Evolutionary conservation across 2,797 vertebrate genomes (phyloP), one percentile per base, ranked within the genome.

Genomic region (Gila robusta): DNA sequence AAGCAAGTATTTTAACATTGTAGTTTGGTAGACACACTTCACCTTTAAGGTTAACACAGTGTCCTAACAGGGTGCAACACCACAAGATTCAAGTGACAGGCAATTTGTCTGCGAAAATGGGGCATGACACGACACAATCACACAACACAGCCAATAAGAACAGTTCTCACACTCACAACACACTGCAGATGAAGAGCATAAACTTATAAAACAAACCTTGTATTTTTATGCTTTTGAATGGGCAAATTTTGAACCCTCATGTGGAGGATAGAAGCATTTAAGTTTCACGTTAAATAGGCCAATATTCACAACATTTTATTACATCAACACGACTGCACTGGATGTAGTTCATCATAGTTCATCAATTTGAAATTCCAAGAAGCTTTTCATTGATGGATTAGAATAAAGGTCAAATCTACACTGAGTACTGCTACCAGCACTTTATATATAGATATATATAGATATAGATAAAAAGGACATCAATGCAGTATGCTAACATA

Each of bases 291-390:
- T 62, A 64, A 79, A 4, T 11, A 64, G 21, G 23, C 23, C 49
- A 54, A 21, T 67, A 80, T 49, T 49, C 26, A 23, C 28, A 70
- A 70, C 12, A 52, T 49, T 81, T 69, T 26, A 52, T 81, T 49
- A 54, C 47, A 39, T 56, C 64, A 84, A 78, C 72, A 84, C 17
- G 17, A 32, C 11, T 6, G 32, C 47, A 28, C 32, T 78, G 26
- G 4, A 73, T 49, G 47, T 49, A 49, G 14, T 49, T 49, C 14
- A 16, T 49, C 21, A 72, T 47, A 35, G 23, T 66, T 83, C 3
- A 76, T 76, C 32, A 39, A 76, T 49, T 44, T 83, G 72, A 76
- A 76, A 67, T 52, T 74, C 37, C 66, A 83, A 64, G 79, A 81
- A 81, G 44, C 73, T 78, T 76, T 69, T 39, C 28, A 11, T 78